These are phyloP conservation scores for Cheilinus undulatus DNA, from an alignment of 2,113 vertebrate species.

Conservation along the genomic window DNA sequence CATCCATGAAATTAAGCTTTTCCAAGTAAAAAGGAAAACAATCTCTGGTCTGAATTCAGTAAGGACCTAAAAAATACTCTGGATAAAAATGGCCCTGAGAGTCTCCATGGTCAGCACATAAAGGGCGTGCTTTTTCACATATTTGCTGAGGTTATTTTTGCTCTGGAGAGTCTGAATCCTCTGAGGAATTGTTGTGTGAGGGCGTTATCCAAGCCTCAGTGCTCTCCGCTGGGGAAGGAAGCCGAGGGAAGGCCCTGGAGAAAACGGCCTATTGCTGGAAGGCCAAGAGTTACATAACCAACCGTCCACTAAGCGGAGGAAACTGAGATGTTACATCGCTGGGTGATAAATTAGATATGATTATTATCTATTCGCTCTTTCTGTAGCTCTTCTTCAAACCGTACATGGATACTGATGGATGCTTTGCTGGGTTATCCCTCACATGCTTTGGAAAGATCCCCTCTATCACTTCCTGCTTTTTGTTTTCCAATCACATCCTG, in stretches of 20 bases:
- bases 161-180: constrained; percentile 23
- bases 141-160: constrained; percentile 10
- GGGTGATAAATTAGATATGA: constrained; percentile 1
- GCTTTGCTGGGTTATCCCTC: constrained; percentile 29
- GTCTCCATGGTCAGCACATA: not conserved
- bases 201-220: constrained; percentile 44
- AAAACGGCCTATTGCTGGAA: constrained; percentile 10
- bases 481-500: constrained; percentile 4
- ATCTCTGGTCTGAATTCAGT: not conserved
- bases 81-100: not conserved
- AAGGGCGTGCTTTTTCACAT: not conserved
- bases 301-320: not conserved
- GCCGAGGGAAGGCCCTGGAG: constrained; percentile 24
- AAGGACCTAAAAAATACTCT: not conserved
- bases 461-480: constrained; percentile 5
- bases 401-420: constrained; percentile 64
- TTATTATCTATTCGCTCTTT: not conserved
- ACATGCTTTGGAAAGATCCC: constrained; percentile 38
- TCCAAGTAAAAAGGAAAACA: too few species aligned
- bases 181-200: constrained; percentile 18
- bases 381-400: not conserved
- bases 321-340: not conserved
- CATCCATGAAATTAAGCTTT: not conserved
- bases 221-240: constrained; percentile 40
- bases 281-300: constrained; percentile 24